phyloP scores from a whole-genome alignment of 2,113 vertebrate genomes.

The Tenebrosternarchus preto region DNA sequence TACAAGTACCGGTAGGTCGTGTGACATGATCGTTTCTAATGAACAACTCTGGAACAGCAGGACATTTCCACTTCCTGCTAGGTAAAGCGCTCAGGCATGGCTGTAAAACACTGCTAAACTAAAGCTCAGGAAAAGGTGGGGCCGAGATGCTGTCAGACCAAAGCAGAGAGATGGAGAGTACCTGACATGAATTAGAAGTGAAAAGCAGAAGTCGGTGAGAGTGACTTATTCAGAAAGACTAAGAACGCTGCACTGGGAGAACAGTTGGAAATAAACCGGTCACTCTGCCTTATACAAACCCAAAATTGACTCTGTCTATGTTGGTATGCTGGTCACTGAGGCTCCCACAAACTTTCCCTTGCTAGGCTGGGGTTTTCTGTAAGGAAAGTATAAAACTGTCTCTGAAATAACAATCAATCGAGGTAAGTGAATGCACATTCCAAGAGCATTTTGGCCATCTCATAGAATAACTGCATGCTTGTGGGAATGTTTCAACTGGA shows the following conservation, averaged over 20 bases:
- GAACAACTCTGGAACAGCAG: constrained; percentile 19
- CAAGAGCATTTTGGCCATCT: constrained; percentile 30
- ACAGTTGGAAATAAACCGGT: constrained; percentile 35
- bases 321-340: constrained; percentile 56
- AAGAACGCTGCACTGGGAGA: constrained; percentile 3
- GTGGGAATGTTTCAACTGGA: constrained; percentile 33
- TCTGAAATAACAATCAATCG: background rate
- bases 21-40: constrained; percentile 13
- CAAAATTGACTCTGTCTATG: constrained; percentile 21
- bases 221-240: constrained; percentile 12
- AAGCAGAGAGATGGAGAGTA: constrained; percentile 21
- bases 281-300: constrained; percentile 30
- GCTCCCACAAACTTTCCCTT: constrained; percentile 18
- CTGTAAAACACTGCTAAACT: constrained; percentile 26
- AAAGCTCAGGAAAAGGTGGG: constrained; percentile 3
- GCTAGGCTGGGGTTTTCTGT: constrained; percentile 6
- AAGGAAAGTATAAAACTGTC: constrained; percentile 33
- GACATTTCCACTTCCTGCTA: constrained; percentile 21
- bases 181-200: constrained; percentile 27
- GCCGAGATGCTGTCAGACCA: constrained; percentile 10
- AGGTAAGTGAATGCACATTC: constrained; percentile 36
- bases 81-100: constrained; percentile 2
- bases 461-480: constrained; percentile 9
- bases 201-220: constrained; percentile 24
- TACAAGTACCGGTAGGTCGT: too few relatives aligned